phyloP scores from a whole-genome alignment of 2,113 vertebrate genomes.

The Tinamus guttatus region DNA sequence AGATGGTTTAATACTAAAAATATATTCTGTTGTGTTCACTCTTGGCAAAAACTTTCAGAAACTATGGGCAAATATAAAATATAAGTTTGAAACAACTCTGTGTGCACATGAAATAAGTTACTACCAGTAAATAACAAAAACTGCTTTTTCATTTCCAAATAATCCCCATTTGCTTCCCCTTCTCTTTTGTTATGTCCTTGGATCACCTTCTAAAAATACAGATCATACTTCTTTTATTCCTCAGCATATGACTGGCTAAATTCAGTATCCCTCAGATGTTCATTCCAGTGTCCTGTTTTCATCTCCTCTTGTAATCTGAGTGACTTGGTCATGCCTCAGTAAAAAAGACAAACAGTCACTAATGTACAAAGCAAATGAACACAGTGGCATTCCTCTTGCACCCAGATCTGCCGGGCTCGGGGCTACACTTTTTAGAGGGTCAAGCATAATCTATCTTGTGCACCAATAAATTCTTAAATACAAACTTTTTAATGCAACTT shows the following conservation, averaged over 20 bases:
- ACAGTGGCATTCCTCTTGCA: background rate
- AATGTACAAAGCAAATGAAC: background rate
- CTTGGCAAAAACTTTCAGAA: slow-evolving; percentile 68
- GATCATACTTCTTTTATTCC: background rate
- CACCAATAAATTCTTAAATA: background rate
- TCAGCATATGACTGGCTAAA: background rate
- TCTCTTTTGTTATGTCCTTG: slow-evolving; percentile 13
- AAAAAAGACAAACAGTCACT: background rate
- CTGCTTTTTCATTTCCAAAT: slow-evolving; percentile 8
- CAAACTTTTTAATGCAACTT: background rate
- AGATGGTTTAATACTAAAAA: slow-evolving; percentile 79
- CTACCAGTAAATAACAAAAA: slow-evolving; percentile 59
- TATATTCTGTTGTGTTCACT: slow-evolving; percentile 71
- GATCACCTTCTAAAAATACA: background rate
- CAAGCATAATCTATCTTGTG: background rate
- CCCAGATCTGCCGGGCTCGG: background rate
- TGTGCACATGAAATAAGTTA: slow-evolving; percentile 45
- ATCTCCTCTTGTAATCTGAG: background rate
- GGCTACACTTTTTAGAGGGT: background rate
- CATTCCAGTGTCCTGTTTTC: background rate
- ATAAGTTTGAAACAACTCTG: slow-evolving; percentile 60
- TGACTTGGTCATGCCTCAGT: background rate
- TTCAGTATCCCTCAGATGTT: background rate
- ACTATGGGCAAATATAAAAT: slow-evolving; percentile 67
- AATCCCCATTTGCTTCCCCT: slow-evolving; percentile 30